phyloP scores from a whole-genome alignment of 2,113 vertebrate species.

The Saccopteryx leptura region DNA sequence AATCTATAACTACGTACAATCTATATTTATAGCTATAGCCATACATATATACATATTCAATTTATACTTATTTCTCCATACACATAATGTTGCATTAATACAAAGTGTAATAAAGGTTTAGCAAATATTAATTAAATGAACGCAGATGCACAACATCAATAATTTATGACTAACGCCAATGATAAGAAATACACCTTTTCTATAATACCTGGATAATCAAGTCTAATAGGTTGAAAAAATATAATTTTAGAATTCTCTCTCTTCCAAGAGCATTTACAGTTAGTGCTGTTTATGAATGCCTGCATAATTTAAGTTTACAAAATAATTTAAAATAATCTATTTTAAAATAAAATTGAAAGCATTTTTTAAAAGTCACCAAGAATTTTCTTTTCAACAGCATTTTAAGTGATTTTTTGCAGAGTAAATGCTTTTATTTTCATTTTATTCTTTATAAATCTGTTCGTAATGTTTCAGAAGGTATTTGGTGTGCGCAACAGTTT shows the following conservation, averaged over 20 bases:
- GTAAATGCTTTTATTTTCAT: background rate
- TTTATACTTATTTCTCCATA: background rate
- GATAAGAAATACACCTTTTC: conserved; percentile 28
- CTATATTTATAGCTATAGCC: background rate
- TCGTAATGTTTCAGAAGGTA: conserved; percentile 10
- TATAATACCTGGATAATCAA: background rate
- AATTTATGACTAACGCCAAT: conserved; percentile 4
- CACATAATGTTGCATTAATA: background rate
- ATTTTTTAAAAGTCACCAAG: background rate
- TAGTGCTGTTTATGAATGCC: background rate
- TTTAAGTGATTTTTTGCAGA: background rate
- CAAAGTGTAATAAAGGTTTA: background rate
- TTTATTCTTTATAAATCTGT: conserved; percentile 37
- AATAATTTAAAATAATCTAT: background rate
- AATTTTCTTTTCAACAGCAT: background rate
- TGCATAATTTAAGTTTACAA: conserved; percentile 10
- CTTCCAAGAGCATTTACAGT: conserved; percentile 31
- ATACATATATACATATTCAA: background rate
- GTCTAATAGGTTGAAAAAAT: conserved; percentile 2
- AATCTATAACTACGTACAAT: background rate
- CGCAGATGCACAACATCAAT: background rate
- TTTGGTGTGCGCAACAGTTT: conserved; percentile 53
- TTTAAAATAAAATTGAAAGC: background rate
- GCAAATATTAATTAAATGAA: conserved; percentile 24
- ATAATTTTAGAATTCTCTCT: background rate